A percentile compares a stretch with the other conserved stretches of the same genome.
Conservation (phyloP, 2,113 vertebrate genomes). For the Nestor notabilis region DNA sequence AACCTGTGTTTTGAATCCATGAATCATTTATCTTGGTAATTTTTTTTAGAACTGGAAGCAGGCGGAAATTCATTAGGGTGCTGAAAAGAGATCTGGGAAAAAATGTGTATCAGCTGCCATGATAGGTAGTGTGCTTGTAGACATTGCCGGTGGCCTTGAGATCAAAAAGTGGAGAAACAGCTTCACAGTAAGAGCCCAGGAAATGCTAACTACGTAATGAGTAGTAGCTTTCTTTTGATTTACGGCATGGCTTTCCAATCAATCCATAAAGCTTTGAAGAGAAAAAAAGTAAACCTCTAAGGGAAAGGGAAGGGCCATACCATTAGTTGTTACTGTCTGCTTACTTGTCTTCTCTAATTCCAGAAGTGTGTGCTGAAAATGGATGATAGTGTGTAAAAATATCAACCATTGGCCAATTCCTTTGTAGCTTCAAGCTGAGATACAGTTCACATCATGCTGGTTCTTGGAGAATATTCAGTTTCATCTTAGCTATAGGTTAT, state of each 20-base stretch:
- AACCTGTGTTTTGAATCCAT: background rate
- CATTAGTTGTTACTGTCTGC: slow-evolving; percentile 38
- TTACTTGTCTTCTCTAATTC: slow-evolving; percentile 23
- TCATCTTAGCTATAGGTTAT: slow-evolving; percentile 31
- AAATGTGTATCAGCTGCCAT: slow-evolving; percentile 4
- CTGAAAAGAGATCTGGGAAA: slow-evolving; percentile 18
- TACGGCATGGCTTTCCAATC: slow-evolving; percentile 71
- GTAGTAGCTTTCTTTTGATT: slow-evolving; percentile 82
- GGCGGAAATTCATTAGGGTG: slow-evolving; percentile 53
- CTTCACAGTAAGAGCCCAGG: slow-evolving; percentile 70
- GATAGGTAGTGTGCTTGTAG: slow-evolving; percentile 54
- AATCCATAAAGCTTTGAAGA: slow-evolving; percentile 74
- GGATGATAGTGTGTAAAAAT: background rate
- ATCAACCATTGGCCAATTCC: background rate
- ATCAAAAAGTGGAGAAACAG: slow-evolving; percentile 83
- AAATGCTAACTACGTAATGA: slow-evolving; percentile 83
- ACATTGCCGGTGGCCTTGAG: slow-evolving; percentile 78
- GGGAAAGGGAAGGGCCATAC: slow-evolving; percentile 43
- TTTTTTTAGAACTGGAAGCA: slow-evolving; percentile 42
- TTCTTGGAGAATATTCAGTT: slow-evolving; percentile 30
- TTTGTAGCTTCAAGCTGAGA: slow-evolving; percentile 6
- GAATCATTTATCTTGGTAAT: slow-evolving; percentile 46
- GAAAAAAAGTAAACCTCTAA: slow-evolving; percentile 44
- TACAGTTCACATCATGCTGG: background rate
- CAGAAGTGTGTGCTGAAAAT: background rate